Evolutionary conservation across 1,140 invertebrate species (phyloP).

Genomic region (Cyclina sinensis): DNA sequence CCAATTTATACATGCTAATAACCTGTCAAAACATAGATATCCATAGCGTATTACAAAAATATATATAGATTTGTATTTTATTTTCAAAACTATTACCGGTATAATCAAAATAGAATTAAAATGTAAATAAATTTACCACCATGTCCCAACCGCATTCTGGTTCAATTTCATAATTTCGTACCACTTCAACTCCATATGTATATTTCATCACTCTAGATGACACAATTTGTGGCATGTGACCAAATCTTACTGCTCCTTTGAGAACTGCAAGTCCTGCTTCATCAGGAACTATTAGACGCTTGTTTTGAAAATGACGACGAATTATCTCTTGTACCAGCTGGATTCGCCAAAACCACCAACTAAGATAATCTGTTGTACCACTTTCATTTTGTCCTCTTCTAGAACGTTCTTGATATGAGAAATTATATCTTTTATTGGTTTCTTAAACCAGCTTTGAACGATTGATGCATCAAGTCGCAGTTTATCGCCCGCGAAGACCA

Average conservation of each 20-base stretch:
- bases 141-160: neutral
- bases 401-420: neutral
- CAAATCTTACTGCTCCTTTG: slow-evolving; percentile 19
- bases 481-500: neutral
- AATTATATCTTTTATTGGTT: neutral
- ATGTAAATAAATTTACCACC: neutral
- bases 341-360: slow-evolving; percentile 46
- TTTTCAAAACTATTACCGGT: too few species aligned
- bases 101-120: too few species aligned
- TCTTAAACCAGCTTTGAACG: slow-evolving; percentile 1
- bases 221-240: neutral
- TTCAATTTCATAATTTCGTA: neutral
- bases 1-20: too few species aligned
- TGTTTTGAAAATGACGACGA: neutral
- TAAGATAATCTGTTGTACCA: slow-evolving; percentile 21
- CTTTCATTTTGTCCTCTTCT: neutral
- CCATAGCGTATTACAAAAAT: too few species aligned
- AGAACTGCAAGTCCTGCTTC: slow-evolving; percentile 1
- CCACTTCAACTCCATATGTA: neutral
- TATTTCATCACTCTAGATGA: neutral
- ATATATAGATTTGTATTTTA: too few species aligned
- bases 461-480: neutral
- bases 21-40: too few species aligned
- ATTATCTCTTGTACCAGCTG: slow-evolving; percentile 4
- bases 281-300: neutral